phyloP scores from a whole-genome alignment of 2,797 vertebrate species.

The Rhynchonycteris naso region DNA sequence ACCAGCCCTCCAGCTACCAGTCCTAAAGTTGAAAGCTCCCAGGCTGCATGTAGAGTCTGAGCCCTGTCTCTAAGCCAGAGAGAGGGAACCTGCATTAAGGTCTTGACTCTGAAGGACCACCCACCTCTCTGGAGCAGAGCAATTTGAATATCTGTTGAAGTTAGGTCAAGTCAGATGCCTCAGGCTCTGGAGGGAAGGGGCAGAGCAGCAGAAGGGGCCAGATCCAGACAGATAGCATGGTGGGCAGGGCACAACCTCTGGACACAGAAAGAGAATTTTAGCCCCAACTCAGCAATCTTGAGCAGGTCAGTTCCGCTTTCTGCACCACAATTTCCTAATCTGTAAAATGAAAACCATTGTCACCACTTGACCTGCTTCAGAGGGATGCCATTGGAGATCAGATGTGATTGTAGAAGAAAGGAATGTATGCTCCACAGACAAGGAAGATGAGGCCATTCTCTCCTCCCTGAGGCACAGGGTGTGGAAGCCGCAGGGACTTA shows the following conservation, averaged over 20 bases:
- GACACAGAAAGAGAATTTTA: neutral
- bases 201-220: neutral
- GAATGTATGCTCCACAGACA: neutral
- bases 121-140: neutral
- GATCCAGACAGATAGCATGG: fast-evolving
- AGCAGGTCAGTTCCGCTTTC: neutral
- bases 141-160: neutral
- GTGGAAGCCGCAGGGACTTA: neutral
- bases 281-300: neutral
- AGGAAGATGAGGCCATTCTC: neutral
- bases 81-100: neutral
- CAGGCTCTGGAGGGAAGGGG: neutral
- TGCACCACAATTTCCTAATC: neutral
- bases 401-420: too few species aligned
- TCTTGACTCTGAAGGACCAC: neutral
- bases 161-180: neutral
- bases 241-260: too few species aligned
- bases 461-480: neutral
- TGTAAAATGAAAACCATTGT: neutral
- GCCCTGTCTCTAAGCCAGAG: neutral
- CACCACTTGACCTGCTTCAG: neutral
- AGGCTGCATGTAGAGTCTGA: neutral
- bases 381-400: neutral
- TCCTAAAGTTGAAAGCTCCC: neutral
- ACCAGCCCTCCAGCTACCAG: neutral